These are phyloP conservation scores for Danaus melanippus DNA, from an alignment of 1,140 invertebrate species.

Conservation along the genomic window DNA sequence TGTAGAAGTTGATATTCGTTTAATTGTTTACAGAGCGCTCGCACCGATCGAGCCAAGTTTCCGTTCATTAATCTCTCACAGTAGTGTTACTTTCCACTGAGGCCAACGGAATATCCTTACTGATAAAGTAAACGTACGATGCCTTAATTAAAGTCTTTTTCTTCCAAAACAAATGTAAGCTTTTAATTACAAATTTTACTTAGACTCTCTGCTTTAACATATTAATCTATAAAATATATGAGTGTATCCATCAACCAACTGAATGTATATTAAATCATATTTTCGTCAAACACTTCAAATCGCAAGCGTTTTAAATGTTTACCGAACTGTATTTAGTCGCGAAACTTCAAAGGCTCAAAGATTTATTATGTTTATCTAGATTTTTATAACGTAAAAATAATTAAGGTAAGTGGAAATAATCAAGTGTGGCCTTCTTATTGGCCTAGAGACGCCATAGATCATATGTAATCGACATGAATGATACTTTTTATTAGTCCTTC, in stretches of 20 bases:
- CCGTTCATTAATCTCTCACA: conserved; percentile 14
- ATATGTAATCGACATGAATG: conserved; percentile 29
- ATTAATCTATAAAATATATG: too few species aligned
- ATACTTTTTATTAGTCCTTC: conserved; percentile 23
- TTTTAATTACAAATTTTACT: too few species aligned
- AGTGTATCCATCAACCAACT: too few species aligned
- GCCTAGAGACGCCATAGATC: conserved; percentile 46
- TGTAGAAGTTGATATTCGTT: conserved; percentile 1
- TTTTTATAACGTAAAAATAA: conserved; percentile 46
- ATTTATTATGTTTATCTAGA: conserved; percentile 39
- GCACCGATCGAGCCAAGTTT: conserved; percentile 8
- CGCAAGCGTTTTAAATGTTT: conserved; percentile 1
- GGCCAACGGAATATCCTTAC: too few species aligned
- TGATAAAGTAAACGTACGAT: too few species aligned
- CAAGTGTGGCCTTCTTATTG: conserved; percentile 30
- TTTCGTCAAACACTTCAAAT: too few species aligned
- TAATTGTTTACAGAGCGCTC: conserved; percentile 6
- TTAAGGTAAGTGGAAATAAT: conserved; percentile 33
- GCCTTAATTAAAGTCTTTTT: too few species aligned
- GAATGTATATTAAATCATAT: too few species aligned
- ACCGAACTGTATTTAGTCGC: conserved; percentile 13
- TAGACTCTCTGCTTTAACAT: too few species aligned
- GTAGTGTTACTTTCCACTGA: too few species aligned
- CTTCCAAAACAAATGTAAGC: too few species aligned
- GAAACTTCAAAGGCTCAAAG: conserved; percentile 36